A percentile compares a stretch with the other conserved stretches of the same genome.
These are phyloP conservation scores for Lottia scabra DNA, from an alignment of 2,888 invertebrate species.

Conservation along the genomic window DNA sequence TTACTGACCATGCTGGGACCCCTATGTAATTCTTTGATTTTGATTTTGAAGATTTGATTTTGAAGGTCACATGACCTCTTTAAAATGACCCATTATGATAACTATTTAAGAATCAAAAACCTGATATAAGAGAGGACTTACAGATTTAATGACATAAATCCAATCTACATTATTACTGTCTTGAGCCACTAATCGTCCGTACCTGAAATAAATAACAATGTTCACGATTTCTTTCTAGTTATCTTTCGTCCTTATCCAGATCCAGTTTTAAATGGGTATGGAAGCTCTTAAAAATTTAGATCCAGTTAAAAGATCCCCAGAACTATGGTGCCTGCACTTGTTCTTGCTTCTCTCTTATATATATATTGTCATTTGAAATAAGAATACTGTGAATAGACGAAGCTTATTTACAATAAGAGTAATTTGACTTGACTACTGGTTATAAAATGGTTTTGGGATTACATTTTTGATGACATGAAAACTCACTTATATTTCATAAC, in stretches of 20 bases:
- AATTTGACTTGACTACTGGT: too few species aligned
- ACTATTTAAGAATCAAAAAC: too few species aligned
- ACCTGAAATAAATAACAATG: too few species aligned
- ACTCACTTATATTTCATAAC: constrained; percentile 54
- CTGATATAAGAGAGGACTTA: constrained; percentile 40
- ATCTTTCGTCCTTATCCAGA: too few species aligned
- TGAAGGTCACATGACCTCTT: background rate
- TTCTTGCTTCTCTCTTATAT: background rate
- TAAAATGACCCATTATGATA: too few species aligned
- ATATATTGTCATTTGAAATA: background rate
- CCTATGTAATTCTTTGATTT: too few species aligned
- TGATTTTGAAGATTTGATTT: background rate
- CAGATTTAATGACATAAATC: constrained; percentile 65
- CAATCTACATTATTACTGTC: constrained; percentile 63
- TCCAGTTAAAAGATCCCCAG: too few species aligned
- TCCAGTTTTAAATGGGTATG: too few species aligned
- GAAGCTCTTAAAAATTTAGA: background rate
- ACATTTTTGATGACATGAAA: background rate
- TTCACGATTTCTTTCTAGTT: too few species aligned
- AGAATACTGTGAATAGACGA: too few species aligned
- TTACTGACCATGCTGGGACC: too few species aligned
- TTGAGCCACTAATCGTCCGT: constrained; percentile 60
- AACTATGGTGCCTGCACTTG: background rate
- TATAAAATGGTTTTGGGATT: background rate
- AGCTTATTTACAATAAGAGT: too few species aligned